These are phyloP conservation scores for Stramonita haemastoma DNA, from an alignment of 2,888 invertebrate genomes.

Conservation along the genomic window DNA sequence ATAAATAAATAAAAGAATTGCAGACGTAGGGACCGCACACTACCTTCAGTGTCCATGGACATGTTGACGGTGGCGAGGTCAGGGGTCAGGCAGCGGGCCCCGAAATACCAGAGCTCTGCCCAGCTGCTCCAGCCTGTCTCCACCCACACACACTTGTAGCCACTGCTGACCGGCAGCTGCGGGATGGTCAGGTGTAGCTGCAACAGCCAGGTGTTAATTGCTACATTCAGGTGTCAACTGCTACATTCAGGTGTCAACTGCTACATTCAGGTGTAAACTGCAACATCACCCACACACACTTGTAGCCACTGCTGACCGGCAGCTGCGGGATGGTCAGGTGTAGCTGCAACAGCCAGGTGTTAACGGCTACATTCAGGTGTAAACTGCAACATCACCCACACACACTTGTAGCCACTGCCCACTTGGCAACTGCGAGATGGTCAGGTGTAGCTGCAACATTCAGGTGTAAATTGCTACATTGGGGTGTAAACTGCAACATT, in stretches of 20 bases:
- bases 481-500: no score
- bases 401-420: constrained; percentile 70
- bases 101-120: constrained; percentile 61
- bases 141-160: constrained; percentile 72
- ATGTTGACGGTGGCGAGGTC: constrained; percentile 57
- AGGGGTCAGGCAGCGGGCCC: constrained; percentile 65
- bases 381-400: constrained; percentile 58
- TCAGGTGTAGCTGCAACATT: constrained; percentile 61
- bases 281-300: constrained; percentile 65
- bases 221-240: no score
- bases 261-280: no score
- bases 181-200: constrained; percentile 69
- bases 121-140: constrained; percentile 60
- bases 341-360: constrained; percentile 57
- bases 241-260: no score
- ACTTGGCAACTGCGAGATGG: constrained; percentile 63
- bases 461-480: no score
- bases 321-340: constrained; percentile 66
- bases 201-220: constrained; percentile 38
- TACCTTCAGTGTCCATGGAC: constrained; percentile 51
- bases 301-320: constrained; percentile 67
- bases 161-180: constrained; percentile 62
- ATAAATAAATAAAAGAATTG: no score
- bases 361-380: no score
- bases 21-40: background rate